phyloP scores from a whole-genome alignment of 2,888 invertebrate genomes.

The Erynnis tages region DNA sequence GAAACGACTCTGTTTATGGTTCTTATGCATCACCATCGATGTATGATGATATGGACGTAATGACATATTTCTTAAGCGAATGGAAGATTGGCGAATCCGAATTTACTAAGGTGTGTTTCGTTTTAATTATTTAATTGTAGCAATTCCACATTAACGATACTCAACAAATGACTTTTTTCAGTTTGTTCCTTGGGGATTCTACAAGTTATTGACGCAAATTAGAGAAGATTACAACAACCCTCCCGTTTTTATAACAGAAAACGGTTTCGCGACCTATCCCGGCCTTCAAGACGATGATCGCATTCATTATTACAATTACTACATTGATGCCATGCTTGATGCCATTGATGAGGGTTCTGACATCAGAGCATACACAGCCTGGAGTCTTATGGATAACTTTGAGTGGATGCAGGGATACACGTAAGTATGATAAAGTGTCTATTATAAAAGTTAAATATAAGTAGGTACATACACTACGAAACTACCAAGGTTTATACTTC shows the following conservation, averaged over 20 bases:
- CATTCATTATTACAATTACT: conserved; percentile 54
- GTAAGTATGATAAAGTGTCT: too few species aligned
- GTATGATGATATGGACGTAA: conserved; percentile 39
- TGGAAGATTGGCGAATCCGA: conserved; percentile 39
- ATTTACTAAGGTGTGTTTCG: conserved; percentile 29
- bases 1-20: conserved; percentile 40
- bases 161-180: conserved; percentile 24
- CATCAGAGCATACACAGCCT: conserved; percentile 76
- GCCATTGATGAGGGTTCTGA: conserved; percentile 68
- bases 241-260: conserved; percentile 79
- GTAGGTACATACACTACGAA: too few species aligned
- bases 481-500: too few species aligned
- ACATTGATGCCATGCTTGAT: conserved; percentile 61
- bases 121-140: background rate
- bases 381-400: conserved; percentile 84
- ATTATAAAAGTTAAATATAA: too few species aligned
- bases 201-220: conserved; percentile 73
- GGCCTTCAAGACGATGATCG: conserved; percentile 64
- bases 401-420: conserved; percentile 82
- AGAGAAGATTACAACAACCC: conserved; percentile 73
- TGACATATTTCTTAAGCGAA: conserved; percentile 32
- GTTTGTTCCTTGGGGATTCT: conserved; percentile 79
- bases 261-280: conserved; percentile 57
- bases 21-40: conserved; percentile 38
- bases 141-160: too few species aligned